Percentiles rank a stretch among this genome's conserved stretches.
Conservation (phyloP, 2,797 vertebrate species). For the Austrolebias charrua region DNA sequence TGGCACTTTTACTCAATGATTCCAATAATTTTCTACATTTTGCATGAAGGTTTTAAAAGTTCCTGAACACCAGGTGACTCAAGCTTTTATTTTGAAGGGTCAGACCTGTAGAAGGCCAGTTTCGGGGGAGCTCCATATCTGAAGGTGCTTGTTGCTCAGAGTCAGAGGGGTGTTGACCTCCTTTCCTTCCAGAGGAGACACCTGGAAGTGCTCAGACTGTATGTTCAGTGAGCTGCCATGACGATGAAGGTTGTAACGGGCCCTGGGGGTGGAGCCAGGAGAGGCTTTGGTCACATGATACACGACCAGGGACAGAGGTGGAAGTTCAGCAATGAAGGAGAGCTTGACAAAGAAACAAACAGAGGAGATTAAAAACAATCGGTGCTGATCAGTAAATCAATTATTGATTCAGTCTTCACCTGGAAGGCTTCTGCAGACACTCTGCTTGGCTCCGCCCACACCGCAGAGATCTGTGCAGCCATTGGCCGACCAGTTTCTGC, state of each 20-base stretch:
- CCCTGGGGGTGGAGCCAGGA: conserved; percentile 66
- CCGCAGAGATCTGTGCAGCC: conserved; percentile 81
- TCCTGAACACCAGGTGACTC: neutral
- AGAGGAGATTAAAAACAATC: neutral
- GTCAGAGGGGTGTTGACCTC: conserved; percentile 69
- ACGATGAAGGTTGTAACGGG: conserved; percentile 76
- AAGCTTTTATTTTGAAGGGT: conserved; percentile 26
- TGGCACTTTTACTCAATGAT: no score
- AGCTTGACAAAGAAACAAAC: conserved; percentile 68
- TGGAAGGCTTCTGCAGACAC: conserved; percentile 81
- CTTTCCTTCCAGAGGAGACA: conserved; percentile 62
- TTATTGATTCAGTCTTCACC: conserved; percentile 63
- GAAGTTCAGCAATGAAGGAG: conserved; percentile 82
- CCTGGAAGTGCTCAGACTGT: conserved; percentile 74
- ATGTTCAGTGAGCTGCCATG: conserved; percentile 45
- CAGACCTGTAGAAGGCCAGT: conserved; percentile 88
- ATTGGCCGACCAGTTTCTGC: conserved; percentile 77
- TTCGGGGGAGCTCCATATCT: conserved; percentile 79
- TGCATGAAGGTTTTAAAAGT: neutral
- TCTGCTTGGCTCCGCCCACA: conserved; percentile 80
- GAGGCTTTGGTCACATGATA: conserved; percentile 82
- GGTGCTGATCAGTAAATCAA: neutral
- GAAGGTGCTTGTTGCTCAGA: conserved; percentile 85
- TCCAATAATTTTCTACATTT: neutral
- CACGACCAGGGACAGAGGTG: conserved; percentile 83